Evolutionary conservation across 2,888 invertebrate genomes (phyloP).

Genomic region (Brenthis ino): DNA sequence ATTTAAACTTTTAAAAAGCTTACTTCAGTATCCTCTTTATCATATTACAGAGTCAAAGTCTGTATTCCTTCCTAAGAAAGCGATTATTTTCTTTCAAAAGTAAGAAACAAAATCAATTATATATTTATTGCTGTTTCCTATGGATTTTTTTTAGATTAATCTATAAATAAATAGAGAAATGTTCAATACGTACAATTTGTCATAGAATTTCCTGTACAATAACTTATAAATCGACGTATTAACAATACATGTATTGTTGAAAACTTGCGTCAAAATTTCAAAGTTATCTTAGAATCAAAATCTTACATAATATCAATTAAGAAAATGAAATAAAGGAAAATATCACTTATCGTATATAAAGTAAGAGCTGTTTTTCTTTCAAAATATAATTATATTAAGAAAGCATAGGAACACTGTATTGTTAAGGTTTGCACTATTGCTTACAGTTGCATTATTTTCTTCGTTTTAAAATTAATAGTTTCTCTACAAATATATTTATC

Average conservation of each 20-base stretch:
- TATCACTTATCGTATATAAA: not conserved
- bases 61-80: no score
- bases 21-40: no score
- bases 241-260: slow-evolving; percentile 28
- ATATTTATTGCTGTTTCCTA: not conserved
- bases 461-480: slow-evolving; percentile 15
- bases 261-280: slow-evolving; percentile 8
- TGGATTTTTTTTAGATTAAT: not conserved
- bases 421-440: not conserved
- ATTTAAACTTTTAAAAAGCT: no score
- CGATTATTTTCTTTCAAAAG: no score
- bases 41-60: no score
- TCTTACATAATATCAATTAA: not conserved
- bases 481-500: not conserved
- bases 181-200: slow-evolving; percentile 22
- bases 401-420: not conserved
- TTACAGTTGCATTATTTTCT: slow-evolving; percentile 16
- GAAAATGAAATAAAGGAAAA: not conserved
- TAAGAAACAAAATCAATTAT: no score
- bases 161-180: slow-evolving; percentile 2
- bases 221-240: slow-evolving; percentile 12
- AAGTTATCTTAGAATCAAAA: slow-evolving; percentile 22
- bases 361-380: not conserved
- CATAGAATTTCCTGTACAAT: slow-evolving; percentile 18
- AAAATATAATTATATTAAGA: not conserved